These are phyloP conservation scores for Pomatostomus ruficeps DNA, from an alignment of 2,113 vertebrate species.

Conservation along the genomic window DNA sequence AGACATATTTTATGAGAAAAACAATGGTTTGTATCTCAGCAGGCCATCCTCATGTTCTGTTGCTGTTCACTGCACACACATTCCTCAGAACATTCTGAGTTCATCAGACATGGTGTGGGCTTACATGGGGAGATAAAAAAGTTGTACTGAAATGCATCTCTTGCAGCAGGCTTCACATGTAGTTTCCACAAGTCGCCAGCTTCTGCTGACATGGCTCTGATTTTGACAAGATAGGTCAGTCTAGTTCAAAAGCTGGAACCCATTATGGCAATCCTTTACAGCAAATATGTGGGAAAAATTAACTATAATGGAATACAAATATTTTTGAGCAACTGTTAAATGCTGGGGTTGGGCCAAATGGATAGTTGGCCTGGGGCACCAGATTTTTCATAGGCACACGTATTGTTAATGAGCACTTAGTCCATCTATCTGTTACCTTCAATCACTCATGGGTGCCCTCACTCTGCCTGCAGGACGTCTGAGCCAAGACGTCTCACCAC, in stretches of 20 bases:
- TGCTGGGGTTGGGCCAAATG: conserved; percentile 23
- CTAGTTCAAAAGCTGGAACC: neutral
- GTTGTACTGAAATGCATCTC: neutral
- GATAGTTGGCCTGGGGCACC: conserved; percentile 13
- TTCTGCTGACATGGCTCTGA: neutral
- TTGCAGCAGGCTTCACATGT: neutral
- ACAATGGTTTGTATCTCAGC: neutral
- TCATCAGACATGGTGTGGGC: neutral
- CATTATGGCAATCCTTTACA: neutral
- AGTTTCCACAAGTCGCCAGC: neutral
- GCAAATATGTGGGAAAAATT: neutral
- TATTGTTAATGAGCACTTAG: conserved; percentile 25
- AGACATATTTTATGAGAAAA: neutral
- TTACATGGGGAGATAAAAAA: neutral
- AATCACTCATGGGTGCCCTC: conserved; percentile 33
- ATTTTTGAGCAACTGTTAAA: conserved; percentile 43
- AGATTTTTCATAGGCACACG: neutral
- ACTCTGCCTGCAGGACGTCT: neutral
- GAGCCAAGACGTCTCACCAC: neutral
- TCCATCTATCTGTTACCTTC: conserved; percentile 56
- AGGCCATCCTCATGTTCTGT: neutral
- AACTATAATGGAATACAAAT: neutral
- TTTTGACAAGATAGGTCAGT: conserved; percentile 1
- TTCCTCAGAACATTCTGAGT: neutral
- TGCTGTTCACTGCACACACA: neutral